Evolutionary conservation across 2,113 vertebrate genomes (phyloP).

Genomic region (Xiphorhynchus elegans): DNA sequence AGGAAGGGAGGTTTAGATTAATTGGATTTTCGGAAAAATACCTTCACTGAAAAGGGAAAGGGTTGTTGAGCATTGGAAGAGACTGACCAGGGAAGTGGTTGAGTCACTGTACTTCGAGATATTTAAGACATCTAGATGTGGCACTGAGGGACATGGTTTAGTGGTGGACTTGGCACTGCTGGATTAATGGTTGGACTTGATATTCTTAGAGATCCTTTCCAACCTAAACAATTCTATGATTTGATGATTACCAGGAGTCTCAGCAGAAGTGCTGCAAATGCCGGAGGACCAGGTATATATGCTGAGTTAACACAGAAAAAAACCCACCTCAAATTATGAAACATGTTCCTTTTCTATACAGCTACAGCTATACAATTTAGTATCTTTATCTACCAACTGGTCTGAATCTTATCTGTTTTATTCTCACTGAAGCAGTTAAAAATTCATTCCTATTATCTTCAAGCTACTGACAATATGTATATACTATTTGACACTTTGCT

Average conservation of each 20-base stretch:
- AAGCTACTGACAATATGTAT: background rate
- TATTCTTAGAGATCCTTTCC: background rate
- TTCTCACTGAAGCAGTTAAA: background rate
- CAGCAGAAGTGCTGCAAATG: background rate
- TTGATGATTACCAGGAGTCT: background rate
- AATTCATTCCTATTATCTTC: background rate
- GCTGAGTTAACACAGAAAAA: background rate
- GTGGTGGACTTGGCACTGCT: background rate
- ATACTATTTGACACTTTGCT: background rate
- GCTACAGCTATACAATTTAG: background rate
- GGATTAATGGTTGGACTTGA: background rate
- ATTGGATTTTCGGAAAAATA: background rate
- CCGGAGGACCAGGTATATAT: background rate
- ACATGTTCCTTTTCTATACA: background rate
- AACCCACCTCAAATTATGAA: background rate
- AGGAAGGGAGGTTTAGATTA: background rate
- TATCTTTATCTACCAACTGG: background rate
- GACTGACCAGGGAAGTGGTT: background rate
- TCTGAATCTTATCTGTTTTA: background rate
- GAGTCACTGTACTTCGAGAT: background rate
- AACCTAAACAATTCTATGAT: background rate
- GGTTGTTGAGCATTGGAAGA: background rate
- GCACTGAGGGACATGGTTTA: background rate
- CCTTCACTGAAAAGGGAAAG: background rate
- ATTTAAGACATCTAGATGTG: background rate